Base-by-base conservation (phyloP, 2,113 vertebrate genomes). In the Nothobranchius furzeri region DNA sequence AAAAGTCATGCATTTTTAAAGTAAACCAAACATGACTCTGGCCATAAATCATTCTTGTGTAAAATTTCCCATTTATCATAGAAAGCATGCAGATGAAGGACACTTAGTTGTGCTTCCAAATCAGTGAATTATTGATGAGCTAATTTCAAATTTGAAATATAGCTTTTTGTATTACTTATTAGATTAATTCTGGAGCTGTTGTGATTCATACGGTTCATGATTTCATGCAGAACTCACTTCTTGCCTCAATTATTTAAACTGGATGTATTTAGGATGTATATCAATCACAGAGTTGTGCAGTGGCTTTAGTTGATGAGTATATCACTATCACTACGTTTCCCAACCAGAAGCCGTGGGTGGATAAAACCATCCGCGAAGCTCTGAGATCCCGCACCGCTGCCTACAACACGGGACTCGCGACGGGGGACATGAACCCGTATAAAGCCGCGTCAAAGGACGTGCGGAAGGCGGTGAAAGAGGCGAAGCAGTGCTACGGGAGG, bases 111-210 rank as follows among this genome's bases (percentile, higher is more conserved):
- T 85, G 79, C 84, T 89, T 87, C 83, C 84, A 84, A 78, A 83
- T 56, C 60, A 57, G 77, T 92, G 87, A 92, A 91, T 92, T 85
- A 91, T 91, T 91, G 81, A 91, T 87, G 82, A 86, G 80, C 68
- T 89, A 63, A 91, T 92, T 92, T 89, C 78, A 69, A 79, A 72
- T 67, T 67, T 88, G 88, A 92, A 90, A 83, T 78, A 84, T 85
- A 75, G 71, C 65, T 76, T 83, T 69, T 58, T 85, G 76, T 87
- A 75, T 87, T 75, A 78, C 71, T 57, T 62, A 78, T 50, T 71
- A 88, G 88, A 90, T 90, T 90, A 87, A 91, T 91, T 83, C 70
- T 78, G 82, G 68, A 46, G 59, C 67, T 83, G 62, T 72, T 24
- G 1, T 64, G 73, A 82, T 87, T 85, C 74, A 79, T 72, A 66